These are phyloP conservation scores for Atlantisia rogersi DNA, from an alignment of 2,113 vertebrate genomes.

Conservation along the genomic window DNA sequence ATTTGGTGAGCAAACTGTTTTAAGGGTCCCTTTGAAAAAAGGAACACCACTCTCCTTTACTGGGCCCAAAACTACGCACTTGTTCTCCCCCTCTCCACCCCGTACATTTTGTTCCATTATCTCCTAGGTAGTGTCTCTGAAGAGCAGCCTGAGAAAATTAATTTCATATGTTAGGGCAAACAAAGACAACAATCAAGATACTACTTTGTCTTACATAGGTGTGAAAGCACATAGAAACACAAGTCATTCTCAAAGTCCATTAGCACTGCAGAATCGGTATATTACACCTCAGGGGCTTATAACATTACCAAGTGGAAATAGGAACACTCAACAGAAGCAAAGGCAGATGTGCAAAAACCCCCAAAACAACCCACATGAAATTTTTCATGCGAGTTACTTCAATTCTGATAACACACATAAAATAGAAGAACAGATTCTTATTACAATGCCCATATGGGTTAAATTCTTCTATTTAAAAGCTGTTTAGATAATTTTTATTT, in stretches of 20 bases:
- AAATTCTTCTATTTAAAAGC: not conserved
- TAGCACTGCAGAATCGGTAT: not conserved
- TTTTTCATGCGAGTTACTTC: not conserved
- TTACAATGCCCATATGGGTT: not conserved
- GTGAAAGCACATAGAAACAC: not conserved
- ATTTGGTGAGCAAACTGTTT: not conserved
- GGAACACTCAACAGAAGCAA: not conserved
- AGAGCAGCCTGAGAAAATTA: not conserved
- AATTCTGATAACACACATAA: not conserved
- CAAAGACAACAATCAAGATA: not conserved
- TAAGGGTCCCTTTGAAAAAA: not conserved
- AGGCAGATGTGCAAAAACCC: not conserved
- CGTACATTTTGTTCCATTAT: not conserved
- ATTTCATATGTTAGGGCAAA: not conserved
- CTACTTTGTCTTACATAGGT: not conserved
- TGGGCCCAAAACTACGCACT: not conserved
- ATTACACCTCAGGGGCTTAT: not conserved
- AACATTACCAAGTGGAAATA: not conserved
- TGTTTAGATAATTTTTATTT: not conserved
- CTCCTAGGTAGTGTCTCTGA: not conserved
- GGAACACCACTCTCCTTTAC: not conserved
- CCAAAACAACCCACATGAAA: rapidly evolving
- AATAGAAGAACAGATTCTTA: not conserved
- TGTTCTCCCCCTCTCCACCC: rapidly evolving
- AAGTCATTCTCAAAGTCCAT: not conserved